Percentiles rank a stretch among this genome's conserved stretches.
These are phyloP conservation scores for Caretta caretta DNA, from an alignment of 2,113 vertebrate species.

Conservation along the genomic window DNA sequence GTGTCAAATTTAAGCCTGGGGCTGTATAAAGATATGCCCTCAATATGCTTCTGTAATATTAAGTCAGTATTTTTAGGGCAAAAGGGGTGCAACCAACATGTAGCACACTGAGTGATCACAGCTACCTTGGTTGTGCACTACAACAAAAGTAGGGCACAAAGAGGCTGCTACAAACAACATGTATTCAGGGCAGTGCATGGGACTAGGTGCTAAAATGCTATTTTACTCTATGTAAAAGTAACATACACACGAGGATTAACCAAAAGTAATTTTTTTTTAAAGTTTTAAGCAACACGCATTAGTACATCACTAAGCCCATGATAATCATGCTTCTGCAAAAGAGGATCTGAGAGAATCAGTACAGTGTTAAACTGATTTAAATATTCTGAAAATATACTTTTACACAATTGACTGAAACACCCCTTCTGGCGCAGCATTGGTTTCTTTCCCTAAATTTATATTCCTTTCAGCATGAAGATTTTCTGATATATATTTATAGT, in stretches of 20 bases:
- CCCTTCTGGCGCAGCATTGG: background rate
- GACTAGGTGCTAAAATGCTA: rapidly evolving
- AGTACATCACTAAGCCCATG: background rate
- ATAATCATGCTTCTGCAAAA: background rate
- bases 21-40: background rate
- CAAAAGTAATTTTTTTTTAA: background rate
- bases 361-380: slow-evolving; percentile 30
- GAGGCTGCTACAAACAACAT: background rate
- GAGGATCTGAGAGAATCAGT: slow-evolving; percentile 15
- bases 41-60: background rate
- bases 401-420: background rate
- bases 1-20: slow-evolving; percentile 13
- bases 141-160: background rate
- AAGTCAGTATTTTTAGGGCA: background rate
- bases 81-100: background rate
- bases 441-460: background rate
- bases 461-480: background rate
- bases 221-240: background rate
- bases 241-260: background rate
- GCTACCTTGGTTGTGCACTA: background rate
- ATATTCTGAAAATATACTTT: background rate
- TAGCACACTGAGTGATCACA: background rate
- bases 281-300: background rate
- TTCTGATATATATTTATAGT: slow-evolving; percentile 15
- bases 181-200: background rate